Base-by-base conservation (phyloP, 37 sponge, comb jelly and placozoan species). In the Corticium candelabrum region DNA sequence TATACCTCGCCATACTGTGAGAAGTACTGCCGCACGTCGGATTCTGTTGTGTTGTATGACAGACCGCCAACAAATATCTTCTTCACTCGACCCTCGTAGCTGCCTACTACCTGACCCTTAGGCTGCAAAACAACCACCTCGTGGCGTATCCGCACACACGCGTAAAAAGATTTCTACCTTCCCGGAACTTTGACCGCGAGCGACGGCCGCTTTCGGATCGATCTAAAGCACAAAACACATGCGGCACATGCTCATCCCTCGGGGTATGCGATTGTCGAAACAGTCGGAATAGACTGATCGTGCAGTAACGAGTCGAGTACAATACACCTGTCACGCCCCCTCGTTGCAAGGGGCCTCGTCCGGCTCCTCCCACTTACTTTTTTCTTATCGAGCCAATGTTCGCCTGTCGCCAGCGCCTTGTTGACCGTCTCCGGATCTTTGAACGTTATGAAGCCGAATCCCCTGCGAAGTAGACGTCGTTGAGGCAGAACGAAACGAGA, bases 171-270 rank as follows among this genome's bases (percentile, higher is more conserved):
- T n/a, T n/a, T n/a, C n/a, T n/a, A n/a, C n/a, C n/a, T n/a, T n/a
- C n/a, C n/a, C 62, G 62, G 15, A 27, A 21, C 62, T 50, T 21
- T 11, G 11, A 27, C 62, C 62, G 11, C 62, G 62, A 50, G 15
- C 62, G 62, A 50, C 62, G 62, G 62, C 62, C 62, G 62, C 62
- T 50, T 50, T 50, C 62, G 62, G 62, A 50, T 50, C 62, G 62
- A 50, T 50, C 62, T 50, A 50, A 11, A 11, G 62, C 62, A 50
- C 11, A 21, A 21, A 50, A n/a, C n/a, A n/a, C n/a, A n/a, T n/a
- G n/a, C n/a, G n/a, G n/a, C n/a, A n/a, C n/a, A n/a, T n/a, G n/a
- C n/a, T n/a, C n/a, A n/a, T n/a, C n/a, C n/a, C n/a, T n/a, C n/a
- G n/a, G n/a, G n/a, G n/a, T n/a, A n/a, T n/a, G n/a, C n/a, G n/a